phyloP scores from a whole-genome alignment of 2,113 vertebrate species.

The Mellivora capensis region DNA sequence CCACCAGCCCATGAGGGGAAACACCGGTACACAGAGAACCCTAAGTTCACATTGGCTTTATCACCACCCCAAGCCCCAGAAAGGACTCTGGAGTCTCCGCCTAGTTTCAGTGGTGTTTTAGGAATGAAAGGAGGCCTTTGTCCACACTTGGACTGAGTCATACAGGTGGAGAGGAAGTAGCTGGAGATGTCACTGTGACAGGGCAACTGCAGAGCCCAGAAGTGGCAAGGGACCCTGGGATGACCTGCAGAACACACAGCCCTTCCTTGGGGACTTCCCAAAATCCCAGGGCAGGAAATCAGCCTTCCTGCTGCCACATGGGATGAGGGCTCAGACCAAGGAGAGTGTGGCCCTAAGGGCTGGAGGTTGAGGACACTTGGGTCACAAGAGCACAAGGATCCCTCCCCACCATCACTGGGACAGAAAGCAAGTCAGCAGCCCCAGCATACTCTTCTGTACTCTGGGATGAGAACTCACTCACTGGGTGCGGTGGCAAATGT shows the following conservation, averaged over 20 bases:
- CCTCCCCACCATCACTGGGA: background rate
- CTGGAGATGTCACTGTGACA: background rate
- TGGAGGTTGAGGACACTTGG: background rate
- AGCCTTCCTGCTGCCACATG: background rate
- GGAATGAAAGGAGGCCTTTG: background rate
- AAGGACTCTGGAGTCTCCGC: background rate
- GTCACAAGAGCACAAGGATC: background rate
- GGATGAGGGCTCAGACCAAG: background rate
- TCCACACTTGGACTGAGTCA: background rate
- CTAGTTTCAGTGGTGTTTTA: background rate
- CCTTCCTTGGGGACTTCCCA: background rate
- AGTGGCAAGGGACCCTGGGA: background rate
- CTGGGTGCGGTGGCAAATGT: too few relatives aligned
- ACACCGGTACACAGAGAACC: fast-evolving
- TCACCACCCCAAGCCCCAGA: background rate
- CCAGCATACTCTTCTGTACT: too few relatives aligned
- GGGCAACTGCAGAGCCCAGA: background rate
- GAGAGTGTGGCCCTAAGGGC: background rate
- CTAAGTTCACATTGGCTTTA: background rate
- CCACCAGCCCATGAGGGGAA: background rate
- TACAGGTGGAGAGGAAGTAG: background rate
- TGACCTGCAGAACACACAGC: background rate
- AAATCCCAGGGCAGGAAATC: background rate
- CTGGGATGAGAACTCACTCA: background rate
- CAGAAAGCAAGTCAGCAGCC: background rate